These are phyloP conservation scores for Apamea sordens DNA, from an alignment of 2,888 invertebrate species.

Conservation along the genomic window DNA sequence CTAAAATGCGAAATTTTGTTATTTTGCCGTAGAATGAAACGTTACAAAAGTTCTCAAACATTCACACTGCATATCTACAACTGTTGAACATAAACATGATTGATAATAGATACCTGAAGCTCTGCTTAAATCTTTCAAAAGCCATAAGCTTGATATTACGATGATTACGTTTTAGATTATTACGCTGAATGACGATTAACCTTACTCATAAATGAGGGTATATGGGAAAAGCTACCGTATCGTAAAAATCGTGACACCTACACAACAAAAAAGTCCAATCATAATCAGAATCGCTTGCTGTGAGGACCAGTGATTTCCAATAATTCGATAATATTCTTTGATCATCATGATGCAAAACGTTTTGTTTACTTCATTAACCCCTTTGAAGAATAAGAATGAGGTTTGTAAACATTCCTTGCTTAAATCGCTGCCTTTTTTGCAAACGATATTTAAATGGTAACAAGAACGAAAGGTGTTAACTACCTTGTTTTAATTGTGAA, in stretches of 20 bases:
- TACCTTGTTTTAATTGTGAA: too few species aligned
- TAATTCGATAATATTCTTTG: conserved; percentile 17
- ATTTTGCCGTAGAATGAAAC: not conserved
- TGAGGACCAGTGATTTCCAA: conserved; percentile 35
- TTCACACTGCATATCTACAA: not conserved
- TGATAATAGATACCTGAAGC: too few species aligned
- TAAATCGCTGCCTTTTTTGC: conserved; percentile 14
- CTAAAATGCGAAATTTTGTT: too few species aligned
- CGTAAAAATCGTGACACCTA: conserved; percentile 13
- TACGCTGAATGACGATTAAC: not conserved
- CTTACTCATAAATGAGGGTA: conserved; percentile 37
- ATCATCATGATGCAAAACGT: conserved; percentile 78
- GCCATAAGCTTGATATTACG: not conserved
- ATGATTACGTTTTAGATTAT: not conserved
- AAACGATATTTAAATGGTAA: not conserved
- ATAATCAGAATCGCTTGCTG: conserved; percentile 35
- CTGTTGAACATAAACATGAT: not conserved
- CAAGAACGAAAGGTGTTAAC: not conserved
- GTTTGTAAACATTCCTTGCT: conserved; percentile 64
- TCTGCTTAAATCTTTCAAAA: not conserved
- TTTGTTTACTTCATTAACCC: conserved; percentile 73
- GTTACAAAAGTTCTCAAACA: not conserved
- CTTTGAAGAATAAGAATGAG: conserved; percentile 76
- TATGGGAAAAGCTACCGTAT: not conserved
- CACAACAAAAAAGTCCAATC: not conserved